Base-by-base conservation (phyloP, 1,140 invertebrate genomes). In the Eubasilissa regina region DNA sequence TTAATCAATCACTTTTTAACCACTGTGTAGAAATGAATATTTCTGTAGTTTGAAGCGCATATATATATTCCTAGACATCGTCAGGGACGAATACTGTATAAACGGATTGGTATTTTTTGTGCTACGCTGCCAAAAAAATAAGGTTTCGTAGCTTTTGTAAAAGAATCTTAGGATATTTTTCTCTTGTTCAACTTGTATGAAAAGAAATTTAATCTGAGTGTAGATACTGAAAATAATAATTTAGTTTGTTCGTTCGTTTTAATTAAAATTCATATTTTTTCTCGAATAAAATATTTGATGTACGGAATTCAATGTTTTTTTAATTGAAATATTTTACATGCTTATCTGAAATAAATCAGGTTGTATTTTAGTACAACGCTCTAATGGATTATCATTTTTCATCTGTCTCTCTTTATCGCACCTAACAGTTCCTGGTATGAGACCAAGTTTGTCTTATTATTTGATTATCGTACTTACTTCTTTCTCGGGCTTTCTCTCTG, bases 61-160 rank as follows among this genome's bases (percentile, higher is more conserved):
- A 68, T 66, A 47, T 47, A 51, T 70, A 70, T 51, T 70, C 66
- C 66, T 13, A 66, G 43, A 66, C 45, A 70, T 15, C 66, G 19
- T 70, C 66, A 70, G 45, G 9, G 19, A 70, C 66, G 47, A 48
- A 48, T 70, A 48, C 66, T 70, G 66, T 70, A 70, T 70, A 70
- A 70, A 70, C 47, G 15, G 66, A 70, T 70, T 70, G 66, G 66
- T 35, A 17, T 70, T 70, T 70, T 70, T 70, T 70, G 21, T 66
- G 66, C 66, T 21, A 35, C 25, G 66, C 60, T 64, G 35, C 66
- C 66, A 70, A 70, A 70, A 66, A 70, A 70, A 51, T 51, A 70
- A 25, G 66, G 45, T 70, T 47, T 51, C 3, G 25, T 64, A 0
- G 66, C 66, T 25, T 68, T 70, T 70, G 66, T 70, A 47, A 70